Evolutionary conservation across 1,140 invertebrate species (phyloP), one percentile per base, ranked within the genome.

Genomic region (Musca vetustissima): DNA sequence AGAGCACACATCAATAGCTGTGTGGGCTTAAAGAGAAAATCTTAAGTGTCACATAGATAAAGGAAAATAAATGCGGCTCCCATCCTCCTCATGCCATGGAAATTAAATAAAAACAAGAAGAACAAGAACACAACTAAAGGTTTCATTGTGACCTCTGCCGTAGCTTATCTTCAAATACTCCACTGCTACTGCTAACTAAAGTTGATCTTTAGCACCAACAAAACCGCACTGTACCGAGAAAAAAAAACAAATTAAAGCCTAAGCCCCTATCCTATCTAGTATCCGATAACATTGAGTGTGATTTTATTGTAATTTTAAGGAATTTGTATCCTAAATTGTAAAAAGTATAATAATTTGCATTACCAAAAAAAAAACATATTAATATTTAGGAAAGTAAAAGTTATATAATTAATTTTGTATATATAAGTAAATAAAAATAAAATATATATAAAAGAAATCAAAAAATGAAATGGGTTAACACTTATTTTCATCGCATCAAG

Each of bases 331-430:
- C 36, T 43, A 43, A 43, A 43, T 43, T 43, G 36, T 43, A 43
- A 43, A 43, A 43, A 43, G 9, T 32, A 32, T 59, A n/a, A 55
- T 28, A 28, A 59, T 59, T 59, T 28, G n/a, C n/a, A n/a, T n/a
- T n/a, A n/a, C n/a, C n/a, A 28, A 32, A 9, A 24, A 36, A 36
- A 24, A 36, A 8, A 61, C 36, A 11, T 36, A 32, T 32, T n/a
- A 28, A 57, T n/a, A 15, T 61, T 61, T 61, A 61, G n/a, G n/a
- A n/a, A 61, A 32, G 11, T 2, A 61, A 61, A 59, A n/a, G n/a
- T n/a, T n/a, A 36, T 25, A 24, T 24, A 55, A 55, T 19, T 57
- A 28, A 57, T 7, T 25, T 28, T 57, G 53, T 57, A 57, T 28
- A 57, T 57, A 57, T n/a, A n/a, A n/a, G n/a, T n/a, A 57, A 28